Evolutionary conservation across 2,797 vertebrate species (phyloP), one percentile per base, ranked within the genome.

Genomic region (Gastrophryne carolinensis): DNA sequence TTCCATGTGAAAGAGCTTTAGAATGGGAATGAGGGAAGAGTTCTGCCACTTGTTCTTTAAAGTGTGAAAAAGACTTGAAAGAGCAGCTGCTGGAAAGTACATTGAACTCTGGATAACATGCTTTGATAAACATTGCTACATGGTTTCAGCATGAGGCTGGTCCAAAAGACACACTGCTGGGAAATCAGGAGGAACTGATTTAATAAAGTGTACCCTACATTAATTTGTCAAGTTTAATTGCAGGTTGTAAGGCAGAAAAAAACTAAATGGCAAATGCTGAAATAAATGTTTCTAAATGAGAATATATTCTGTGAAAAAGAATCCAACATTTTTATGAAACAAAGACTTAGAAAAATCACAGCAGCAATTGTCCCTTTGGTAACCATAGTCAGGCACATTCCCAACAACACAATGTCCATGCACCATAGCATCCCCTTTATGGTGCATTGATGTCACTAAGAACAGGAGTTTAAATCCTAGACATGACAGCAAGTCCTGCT

Each of bases 81-180:
- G 69, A 49, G 34, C 57, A 72, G 69, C 69, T 72, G 69, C 39
- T 62, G 27, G 57, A 64, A 73, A 73, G 72, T 65, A 57, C 61
- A 64, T 65, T 73, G 61, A 73, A 73, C 72, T 65, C 37, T 49
- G 50, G 47, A 64, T 65, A 73, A 44, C 60, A 73, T 73, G 61
- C 61, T 65, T 65, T 50, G 72, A 41, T 73, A 73, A 65, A 73
- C 72, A 73, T 57, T 73, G 32, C 60, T 19, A 56, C 53, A 65
- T 5, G 65, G 61, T 52, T 65, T 47, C 34, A 64, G n/a, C 24
- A 65, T 63, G 44, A 73, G 57, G 56, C 8, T 54, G 21, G 32
- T 13, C 49, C 27, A 57, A n/a, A 29, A n/a, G 50, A 47, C 34
- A 65, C 19, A 34, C 21, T 26, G 17, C 50, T 65, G 26, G 52